Percentiles rank a stretch among this genome's conserved stretches.
Conservation (phyloP, 2,113 vertebrate genomes). For the Dolichotis patagonum region DNA sequence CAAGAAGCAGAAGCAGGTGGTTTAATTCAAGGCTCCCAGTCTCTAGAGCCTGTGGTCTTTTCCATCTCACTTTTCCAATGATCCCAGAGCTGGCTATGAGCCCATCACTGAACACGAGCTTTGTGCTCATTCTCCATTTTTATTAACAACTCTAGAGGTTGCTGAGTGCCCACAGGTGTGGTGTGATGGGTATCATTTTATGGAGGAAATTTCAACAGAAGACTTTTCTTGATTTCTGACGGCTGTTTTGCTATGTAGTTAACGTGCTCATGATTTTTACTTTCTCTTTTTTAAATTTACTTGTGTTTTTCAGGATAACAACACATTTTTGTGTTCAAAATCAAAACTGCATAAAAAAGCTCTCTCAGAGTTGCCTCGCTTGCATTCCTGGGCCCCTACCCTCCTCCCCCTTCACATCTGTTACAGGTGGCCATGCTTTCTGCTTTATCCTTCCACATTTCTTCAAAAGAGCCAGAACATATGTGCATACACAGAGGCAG, state of each 20-base stretch:
- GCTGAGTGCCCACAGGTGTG: neutral
- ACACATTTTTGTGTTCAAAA: neutral
- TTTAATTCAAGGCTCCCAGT: neutral
- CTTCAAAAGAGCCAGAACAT: neutral
- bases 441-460: neutral
- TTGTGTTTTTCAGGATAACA: neutral
- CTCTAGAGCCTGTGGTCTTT: neutral
- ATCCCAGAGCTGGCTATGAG: neutral
- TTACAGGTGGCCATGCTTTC: neutral
- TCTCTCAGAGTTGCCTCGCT: neutral
- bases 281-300: neutral
- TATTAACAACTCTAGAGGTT: neutral
- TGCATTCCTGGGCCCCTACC: neutral
- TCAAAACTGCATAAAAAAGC: neutral
- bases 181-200: neutral
- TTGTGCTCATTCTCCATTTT: neutral
- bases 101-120: neutral
- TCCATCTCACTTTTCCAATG: neutral
- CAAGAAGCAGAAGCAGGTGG: neutral
- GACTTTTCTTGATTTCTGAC: neutral
- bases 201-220: neutral
- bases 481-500: neutral
- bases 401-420: neutral
- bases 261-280: neutral
- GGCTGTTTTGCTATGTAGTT: neutral